A percentile compares a stretch with the other conserved stretches of the same genome.
These are phyloP conservation scores for Zaprionus davidi DNA, from an alignment of 1,140 invertebrate genomes.

Conservation along the genomic window DNA sequence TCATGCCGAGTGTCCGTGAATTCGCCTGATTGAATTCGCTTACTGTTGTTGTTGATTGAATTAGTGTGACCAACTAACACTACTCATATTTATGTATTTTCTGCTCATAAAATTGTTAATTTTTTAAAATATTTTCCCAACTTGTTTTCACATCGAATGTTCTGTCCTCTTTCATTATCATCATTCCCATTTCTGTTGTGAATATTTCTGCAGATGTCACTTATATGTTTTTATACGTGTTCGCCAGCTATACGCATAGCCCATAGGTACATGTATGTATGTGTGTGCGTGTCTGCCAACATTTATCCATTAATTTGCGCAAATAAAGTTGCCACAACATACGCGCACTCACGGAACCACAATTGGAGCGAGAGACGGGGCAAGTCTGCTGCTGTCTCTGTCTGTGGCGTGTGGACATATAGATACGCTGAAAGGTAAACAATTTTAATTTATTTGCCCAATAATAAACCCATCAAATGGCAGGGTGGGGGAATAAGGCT, in stretches of 20 bases:
- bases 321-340: constrained; percentile 78
- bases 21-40: no score
- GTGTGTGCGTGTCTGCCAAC: constrained; percentile 44
- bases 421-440: constrained; percentile 70
- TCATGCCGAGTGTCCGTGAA: no score
- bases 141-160: constrained; percentile 2
- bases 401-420: constrained; percentile 12
- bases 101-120: not conserved
- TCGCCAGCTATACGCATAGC: not conserved
- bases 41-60: no score
- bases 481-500: not conserved
- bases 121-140: not conserved
- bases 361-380: constrained; percentile 52
- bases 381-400: constrained; percentile 22
- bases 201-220: constrained; percentile 26
- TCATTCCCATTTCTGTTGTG: not conserved
- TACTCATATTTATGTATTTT: not conserved
- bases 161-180: not conserved
- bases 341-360: constrained; percentile 73
- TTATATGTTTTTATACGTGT: constrained; percentile 12
- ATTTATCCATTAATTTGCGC: constrained; percentile 80
- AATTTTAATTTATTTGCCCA: constrained; percentile 81
- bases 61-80: no score
- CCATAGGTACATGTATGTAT: not conserved
- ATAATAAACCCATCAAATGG: constrained; percentile 76